These are phyloP conservation scores for Aphaenogaster rudis DNA, from an alignment of 1,140 invertebrate genomes.

Conservation along the genomic window DNA sequence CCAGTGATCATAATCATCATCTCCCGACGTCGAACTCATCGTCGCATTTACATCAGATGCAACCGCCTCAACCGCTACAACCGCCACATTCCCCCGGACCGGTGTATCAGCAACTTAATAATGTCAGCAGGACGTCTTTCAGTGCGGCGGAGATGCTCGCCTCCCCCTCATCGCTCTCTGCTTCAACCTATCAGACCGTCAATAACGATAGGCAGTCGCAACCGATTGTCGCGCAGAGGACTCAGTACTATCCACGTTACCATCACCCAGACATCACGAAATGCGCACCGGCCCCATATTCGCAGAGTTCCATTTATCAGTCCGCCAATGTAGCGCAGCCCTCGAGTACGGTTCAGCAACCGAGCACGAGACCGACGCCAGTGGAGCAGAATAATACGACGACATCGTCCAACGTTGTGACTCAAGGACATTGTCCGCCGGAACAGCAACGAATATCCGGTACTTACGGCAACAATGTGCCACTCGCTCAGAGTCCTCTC, in stretches of 20 bases:
- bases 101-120: slow-evolving; percentile 83
- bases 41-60: slow-evolving; percentile 84
- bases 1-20: slow-evolving; percentile 49
- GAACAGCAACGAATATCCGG: slow-evolving; percentile 76
- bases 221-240: slow-evolving; percentile 79
- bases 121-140: slow-evolving; percentile 77
- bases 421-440: slow-evolving; percentile 60
- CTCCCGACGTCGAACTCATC: slow-evolving; percentile 13
- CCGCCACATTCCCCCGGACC: slow-evolving; percentile 83
- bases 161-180: slow-evolving; percentile 67
- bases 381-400: slow-evolving; percentile 70
- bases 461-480: slow-evolving; percentile 48
- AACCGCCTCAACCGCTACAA: slow-evolving; percentile 79
- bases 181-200: slow-evolving; percentile 75
- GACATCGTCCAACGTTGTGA: not conserved
- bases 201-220: slow-evolving; percentile 68
- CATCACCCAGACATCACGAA: slow-evolving; percentile 85
- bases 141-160: slow-evolving; percentile 78
- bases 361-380: slow-evolving; percentile 66
- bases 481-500: slow-evolving; percentile 23
- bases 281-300: slow-evolving; percentile 81
- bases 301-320: slow-evolving; percentile 80
- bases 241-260: slow-evolving; percentile 84
- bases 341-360: slow-evolving; percentile 57
- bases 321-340: slow-evolving; percentile 70